phyloP scores from a whole-genome alignment of 2,888 invertebrate genomes.

The Campoplex capitator region DNA sequence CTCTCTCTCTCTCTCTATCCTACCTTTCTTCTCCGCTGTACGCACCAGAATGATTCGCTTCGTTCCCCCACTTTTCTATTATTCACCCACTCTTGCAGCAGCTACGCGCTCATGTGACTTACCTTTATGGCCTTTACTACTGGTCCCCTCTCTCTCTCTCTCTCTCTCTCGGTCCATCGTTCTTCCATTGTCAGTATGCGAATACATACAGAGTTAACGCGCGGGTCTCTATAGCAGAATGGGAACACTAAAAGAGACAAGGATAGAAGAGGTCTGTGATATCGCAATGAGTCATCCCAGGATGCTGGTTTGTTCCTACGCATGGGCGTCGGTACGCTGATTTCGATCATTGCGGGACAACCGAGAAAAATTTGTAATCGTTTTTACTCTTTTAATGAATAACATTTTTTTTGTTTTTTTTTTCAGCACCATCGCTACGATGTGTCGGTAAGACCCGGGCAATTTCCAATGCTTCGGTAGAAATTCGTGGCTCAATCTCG shows the following conservation, averaged over 20 bases:
- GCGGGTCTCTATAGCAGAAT: constrained; percentile 14
- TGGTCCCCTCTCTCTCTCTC: constrained; percentile 53
- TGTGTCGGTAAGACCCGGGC: too few species aligned
- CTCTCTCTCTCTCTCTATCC: neutral
- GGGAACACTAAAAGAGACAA: constrained; percentile 29
- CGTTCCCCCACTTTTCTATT: constrained; percentile 31
- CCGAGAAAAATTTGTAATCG: neutral
- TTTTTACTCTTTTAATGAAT: neutral
- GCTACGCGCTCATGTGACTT: constrained; percentile 74
- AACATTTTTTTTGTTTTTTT: neutral
- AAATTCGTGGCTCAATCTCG: too few species aligned
- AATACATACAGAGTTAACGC: constrained; percentile 14
- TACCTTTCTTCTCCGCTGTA: constrained; percentile 50
- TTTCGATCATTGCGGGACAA: neutral
- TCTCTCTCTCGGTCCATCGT: constrained; percentile 60
- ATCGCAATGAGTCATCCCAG: constrained; percentile 61
- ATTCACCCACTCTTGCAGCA: constrained; percentile 44
- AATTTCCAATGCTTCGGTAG: too few species aligned
- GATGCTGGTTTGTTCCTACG: constrained; percentile 36
- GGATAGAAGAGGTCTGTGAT: constrained; percentile 47
- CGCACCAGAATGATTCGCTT: constrained; percentile 45
- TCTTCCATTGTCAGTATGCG: constrained; percentile 62
- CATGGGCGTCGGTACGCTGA: constrained; percentile 44
- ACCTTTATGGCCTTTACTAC: constrained; percentile 79
- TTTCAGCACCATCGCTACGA: too few species aligned